Base-by-base conservation (phyloP, 2,888 invertebrate genomes). In the Amphipyra berbera region DNA sequence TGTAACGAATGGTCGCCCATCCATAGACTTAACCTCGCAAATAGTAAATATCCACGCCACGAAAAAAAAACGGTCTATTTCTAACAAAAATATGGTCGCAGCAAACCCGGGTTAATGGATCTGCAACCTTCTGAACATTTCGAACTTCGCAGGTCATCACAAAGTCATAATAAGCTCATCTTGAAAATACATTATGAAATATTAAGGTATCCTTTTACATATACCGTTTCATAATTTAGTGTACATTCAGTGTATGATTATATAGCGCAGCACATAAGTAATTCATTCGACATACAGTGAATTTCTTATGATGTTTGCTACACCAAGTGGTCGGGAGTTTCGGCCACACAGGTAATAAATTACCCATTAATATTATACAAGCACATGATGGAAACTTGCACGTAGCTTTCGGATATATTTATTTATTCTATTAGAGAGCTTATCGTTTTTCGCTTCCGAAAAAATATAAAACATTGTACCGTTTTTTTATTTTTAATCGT, bases 241-340 rank as follows among this genome's bases (percentile, higher is more conserved):
- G 40, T 21, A 40, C 15, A 38, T 50, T 37, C 44, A 27, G 44
- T n/a, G 41, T 38, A 54, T 45, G 30, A 33, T 53, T 42, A 33
- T 35, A 58, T 44, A 55, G 55, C 52, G n/a, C 52, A 46, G 40
- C 47, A 57, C 46, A 69, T 74, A 57, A 66, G 57, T 72, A 67
- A 78, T 77, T 79, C 68, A 76, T 64, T 69, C 46, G 55, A 60
- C 60, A 58, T 54, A 60, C 62, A 21, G 65, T 86, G 78, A 84
- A 85, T 83, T 80, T 82, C 78, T 81, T 78, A 87, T 84, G 73
- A 77, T 85, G 82, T 87, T 83, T 82, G 76, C 69, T 62, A 62
- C 64, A 45, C 41, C 64, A 72, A 82, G 73, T 65, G 15, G 50
- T 58, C 57, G 68, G 73, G 76, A 70, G 64, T 68, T 66, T 55